Conservation (phyloP, 2,797 vertebrate species). For the Pseudochromis fuscus region DNA sequence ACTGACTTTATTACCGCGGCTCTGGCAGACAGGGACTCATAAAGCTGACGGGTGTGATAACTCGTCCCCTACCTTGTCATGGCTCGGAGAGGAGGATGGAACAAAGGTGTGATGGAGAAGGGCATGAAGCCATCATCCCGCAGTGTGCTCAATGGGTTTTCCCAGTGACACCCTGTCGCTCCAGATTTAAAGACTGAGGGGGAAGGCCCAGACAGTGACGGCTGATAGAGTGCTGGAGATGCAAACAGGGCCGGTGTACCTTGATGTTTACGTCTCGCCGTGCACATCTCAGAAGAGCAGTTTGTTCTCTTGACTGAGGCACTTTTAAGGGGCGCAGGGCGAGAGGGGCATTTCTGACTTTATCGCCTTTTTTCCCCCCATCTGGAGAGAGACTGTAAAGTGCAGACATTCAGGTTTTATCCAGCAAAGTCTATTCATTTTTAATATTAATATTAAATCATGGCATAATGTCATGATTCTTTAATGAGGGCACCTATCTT, state of each 20-base stretch:
- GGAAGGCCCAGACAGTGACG: conserved; percentile 59
- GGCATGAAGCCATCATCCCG: conserved; percentile 73
- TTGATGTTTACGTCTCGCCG: conserved; percentile 48
- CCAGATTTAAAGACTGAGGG: conserved; percentile 69
- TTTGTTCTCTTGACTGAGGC: conserved; percentile 53
- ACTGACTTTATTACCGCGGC: conserved; percentile 76
- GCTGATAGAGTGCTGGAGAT: conserved; percentile 60
- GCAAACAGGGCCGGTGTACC: conserved; percentile 40
- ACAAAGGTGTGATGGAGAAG: conserved; percentile 80
- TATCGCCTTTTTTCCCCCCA: background rate
- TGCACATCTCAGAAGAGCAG: conserved; percentile 33
- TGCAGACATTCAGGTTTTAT: conserved; percentile 10
- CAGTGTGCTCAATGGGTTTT: conserved; percentile 68
- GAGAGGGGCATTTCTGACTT: conserved; percentile 38
- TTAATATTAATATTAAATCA: conserved; percentile 50
- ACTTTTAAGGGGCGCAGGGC: conserved; percentile 34
- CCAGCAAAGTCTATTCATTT: conserved; percentile 22
- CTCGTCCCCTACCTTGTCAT: conserved; percentile 77
- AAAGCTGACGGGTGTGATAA: conserved; percentile 83
- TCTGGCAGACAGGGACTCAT: conserved; percentile 78
- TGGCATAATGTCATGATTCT: conserved; percentile 42
- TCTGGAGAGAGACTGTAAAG: conserved; percentile 6
- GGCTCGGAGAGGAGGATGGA: conserved; percentile 71
- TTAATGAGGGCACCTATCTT: conserved; percentile 36
- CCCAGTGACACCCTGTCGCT: conserved; percentile 71